Conservation (phyloP, 2,888 invertebrate genomes). For the Ctena decussata region DNA sequence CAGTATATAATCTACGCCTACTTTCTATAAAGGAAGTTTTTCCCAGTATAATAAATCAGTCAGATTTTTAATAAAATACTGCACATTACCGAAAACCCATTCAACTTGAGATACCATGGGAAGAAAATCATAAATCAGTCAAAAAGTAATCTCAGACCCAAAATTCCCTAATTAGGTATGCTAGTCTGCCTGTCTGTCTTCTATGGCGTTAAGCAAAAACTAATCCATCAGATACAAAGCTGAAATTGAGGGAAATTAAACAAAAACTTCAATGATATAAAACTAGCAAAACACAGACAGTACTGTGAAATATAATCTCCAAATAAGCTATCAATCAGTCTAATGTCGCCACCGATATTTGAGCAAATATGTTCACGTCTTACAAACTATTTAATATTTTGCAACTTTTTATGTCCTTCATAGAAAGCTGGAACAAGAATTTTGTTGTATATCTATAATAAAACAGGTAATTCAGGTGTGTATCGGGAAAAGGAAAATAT, state of each 20-base stretch:
- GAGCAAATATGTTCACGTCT: not conserved
- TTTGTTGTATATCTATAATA: too few relatives aligned
- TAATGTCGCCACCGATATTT: not conserved
- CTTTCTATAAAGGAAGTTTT: not conserved
- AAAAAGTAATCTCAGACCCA: conserved; percentile 51
- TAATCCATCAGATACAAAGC: conserved; percentile 59
- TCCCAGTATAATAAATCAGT: not conserved
- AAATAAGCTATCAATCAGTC: conserved; percentile 51
- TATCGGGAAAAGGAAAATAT: too few relatives aligned
- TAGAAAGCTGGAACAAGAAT: too few relatives aligned
- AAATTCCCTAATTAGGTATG: conserved; percentile 61
- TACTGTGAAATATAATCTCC: conserved; percentile 28
- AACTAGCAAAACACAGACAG: conserved; percentile 17
- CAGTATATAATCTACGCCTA: too few relatives aligned
- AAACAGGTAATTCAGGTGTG: too few relatives aligned
- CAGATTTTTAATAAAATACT: conserved; percentile 23
- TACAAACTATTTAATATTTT: not conserved
- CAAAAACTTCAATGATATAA: not conserved
- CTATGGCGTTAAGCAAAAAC: conserved; percentile 48
- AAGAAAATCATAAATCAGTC: conserved; percentile 63
- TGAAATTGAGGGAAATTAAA: conserved; percentile 45
- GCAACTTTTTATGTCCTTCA: not conserved
- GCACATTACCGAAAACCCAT: conserved; percentile 32
- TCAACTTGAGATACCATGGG: conserved; percentile 50
- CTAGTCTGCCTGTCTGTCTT: conserved; percentile 56